Base-by-base conservation (phyloP, 30 jellyfish, hydroid and myxozoan species). In the Phacellophora camtschatica region DNA sequence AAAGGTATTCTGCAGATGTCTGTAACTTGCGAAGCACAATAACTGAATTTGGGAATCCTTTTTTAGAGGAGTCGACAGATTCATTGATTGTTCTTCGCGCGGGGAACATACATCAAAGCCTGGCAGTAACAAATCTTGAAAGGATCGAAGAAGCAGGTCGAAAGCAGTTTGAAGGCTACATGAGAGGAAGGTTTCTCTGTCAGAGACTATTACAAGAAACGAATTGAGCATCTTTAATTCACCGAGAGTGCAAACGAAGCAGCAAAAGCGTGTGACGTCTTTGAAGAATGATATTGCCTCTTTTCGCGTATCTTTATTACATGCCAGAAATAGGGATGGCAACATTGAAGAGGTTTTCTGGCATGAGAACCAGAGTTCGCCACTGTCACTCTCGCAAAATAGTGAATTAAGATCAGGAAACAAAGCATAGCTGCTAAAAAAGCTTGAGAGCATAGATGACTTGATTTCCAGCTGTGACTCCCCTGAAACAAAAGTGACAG, bases 221-320 rank as follows among this genome's bases (percentile, higher is more conserved):
- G 67, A 81, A 45, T 50, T 81, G 59, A 61, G 20, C 61, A 46
- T 81, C 13, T 81, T 65, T 32, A 81, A 20, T 18, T 9, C 77
- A 68, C 22, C 51, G 66, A 28, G 30, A 36, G 61, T 16, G 63
- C 15, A 34, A 66, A 45, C 45, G 54, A 63, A 39, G 63, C 23
- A 12, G 45, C 71, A 81, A 39, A 34, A 68, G 63, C 77, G 48
- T n/a, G 45, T 81, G 27, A 68, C 58, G 28, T 11, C 66, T 33
- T 9, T 51, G 51, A 81, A 81, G 61, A 81, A 81, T 37, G 83
- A 70, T 51, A 90, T 81, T 27, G 37, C 46, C 69, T 81, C 15
- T 86, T 86, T 67, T 86, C 96, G 30, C 96, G 73, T 5, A 90
- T 86, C n/a, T 86, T 80, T 36, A 80, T 78, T 61, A 75, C 95